Evolutionary conservation across 2,113 vertebrate species (phyloP).

Genomic region (Silurus glanis): DNA sequence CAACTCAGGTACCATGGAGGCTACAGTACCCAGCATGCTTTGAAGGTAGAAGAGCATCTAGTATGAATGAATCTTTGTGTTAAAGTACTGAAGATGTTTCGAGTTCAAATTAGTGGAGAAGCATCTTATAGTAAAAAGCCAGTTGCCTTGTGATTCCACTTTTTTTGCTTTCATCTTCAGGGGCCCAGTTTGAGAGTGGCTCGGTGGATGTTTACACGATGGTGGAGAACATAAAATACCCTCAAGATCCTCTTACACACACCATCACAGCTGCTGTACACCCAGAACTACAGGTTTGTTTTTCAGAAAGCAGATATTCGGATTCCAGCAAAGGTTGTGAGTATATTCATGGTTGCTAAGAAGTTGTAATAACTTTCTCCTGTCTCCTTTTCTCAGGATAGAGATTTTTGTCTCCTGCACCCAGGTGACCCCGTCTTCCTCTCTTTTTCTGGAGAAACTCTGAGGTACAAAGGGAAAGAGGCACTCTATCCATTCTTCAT

Average conservation of each 20-base stretch:
- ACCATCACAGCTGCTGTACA: conserved; percentile 72
- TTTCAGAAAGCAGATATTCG: neutral
- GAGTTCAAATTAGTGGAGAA: conserved; percentile 3
- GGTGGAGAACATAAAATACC: conserved; percentile 70
- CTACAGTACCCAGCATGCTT: conserved; percentile 13
- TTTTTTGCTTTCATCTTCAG: conserved; percentile 55
- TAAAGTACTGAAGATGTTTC: neutral
- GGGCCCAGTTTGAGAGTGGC: conserved; percentile 71
- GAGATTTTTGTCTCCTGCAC: conserved; percentile 70
- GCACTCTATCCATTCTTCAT: conserved; percentile 70
- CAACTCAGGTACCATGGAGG: conserved; percentile 71
- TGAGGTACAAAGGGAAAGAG: conserved; percentile 65
- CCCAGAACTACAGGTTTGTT: conserved; percentile 70
- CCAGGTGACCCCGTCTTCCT: conserved; percentile 69
- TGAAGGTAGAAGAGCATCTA: conserved; percentile 13
- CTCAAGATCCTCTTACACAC: conserved; percentile 67
- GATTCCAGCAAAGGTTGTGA: neutral
- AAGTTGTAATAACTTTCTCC: neutral
- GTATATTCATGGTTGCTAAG: neutral
- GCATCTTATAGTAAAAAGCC: neutral
- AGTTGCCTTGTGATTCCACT: neutral
- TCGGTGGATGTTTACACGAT: conserved; percentile 70
- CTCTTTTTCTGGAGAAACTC: conserved; percentile 66
- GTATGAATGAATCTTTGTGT: neutral
- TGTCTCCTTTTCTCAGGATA: conserved; percentile 63